Evolutionary conservation across 1,140 invertebrate species (phyloP).

Genomic region (Asobara japonica): DNA sequence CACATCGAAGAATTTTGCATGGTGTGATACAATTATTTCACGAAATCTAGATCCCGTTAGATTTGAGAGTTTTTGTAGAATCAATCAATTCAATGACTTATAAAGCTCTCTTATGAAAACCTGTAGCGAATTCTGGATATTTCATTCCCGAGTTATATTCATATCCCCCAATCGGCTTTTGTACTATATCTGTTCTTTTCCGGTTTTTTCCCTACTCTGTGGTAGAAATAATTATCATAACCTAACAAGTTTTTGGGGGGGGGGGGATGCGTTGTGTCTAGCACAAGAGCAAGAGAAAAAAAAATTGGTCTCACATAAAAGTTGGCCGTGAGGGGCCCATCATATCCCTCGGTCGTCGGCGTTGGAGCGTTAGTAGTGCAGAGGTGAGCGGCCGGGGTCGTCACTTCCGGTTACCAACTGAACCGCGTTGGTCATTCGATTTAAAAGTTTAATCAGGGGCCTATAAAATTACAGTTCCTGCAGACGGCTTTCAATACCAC

Average conservation of each 20-base stretch:
- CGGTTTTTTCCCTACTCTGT: constrained; percentile 46
- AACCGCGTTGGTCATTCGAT: constrained; percentile 61
- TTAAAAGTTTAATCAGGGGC: constrained; percentile 67
- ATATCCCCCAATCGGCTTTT: too few relatives aligned
- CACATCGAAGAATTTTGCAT: too few relatives aligned
- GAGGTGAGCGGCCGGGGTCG: constrained; percentile 66
- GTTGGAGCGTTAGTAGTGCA: constrained; percentile 62
- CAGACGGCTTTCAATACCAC: constrained; percentile 13
- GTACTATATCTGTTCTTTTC: too few relatives aligned
- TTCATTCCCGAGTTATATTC: too few relatives aligned
- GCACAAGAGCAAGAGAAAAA: not conserved
- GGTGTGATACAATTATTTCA: too few relatives aligned
- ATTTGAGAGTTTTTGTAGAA: too few relatives aligned
- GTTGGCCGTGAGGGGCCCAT: not conserved
- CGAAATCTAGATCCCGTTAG: too few relatives aligned
- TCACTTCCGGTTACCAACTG: constrained; percentile 64
- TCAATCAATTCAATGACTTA: too few relatives aligned
- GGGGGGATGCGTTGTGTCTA: constrained; percentile 47
- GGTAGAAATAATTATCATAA: constrained; percentile 37
- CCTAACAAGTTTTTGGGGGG: constrained; percentile 31
- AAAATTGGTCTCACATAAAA: not conserved
- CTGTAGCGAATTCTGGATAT: too few relatives aligned
- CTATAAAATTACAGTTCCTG: constrained; percentile 60
- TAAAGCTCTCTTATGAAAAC: too few relatives aligned
- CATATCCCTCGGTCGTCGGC: constrained; percentile 23